Evolutionary conservation across 2,888 invertebrate species (phyloP), one percentile per base, ranked within the genome.

Genomic region (Schizotus pectinicornis): DNA sequence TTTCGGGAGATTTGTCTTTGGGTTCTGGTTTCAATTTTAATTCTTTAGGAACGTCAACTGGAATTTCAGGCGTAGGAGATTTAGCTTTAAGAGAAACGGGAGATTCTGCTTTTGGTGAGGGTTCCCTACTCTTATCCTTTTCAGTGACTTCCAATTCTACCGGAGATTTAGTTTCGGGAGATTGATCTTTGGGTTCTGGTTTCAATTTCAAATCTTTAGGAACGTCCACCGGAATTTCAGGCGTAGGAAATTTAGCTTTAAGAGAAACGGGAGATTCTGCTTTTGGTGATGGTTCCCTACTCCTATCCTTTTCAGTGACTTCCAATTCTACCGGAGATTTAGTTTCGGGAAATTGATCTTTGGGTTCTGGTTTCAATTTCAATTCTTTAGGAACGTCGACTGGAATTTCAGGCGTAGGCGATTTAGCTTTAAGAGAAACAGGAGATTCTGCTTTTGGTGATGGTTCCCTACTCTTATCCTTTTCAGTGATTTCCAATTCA

Each of bases 71-170:
- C 3, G 48, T 5, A n/a, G 47, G 52, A 36, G 36, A 12, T 45
- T 45, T 36, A 12, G 31, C 36, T 34, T 11, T 43, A 22, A 36
- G 50, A 7, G 34, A 14, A n/a, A n/a, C 14, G 13, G 9, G 13
- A 3, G 36, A 31, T 14, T 41, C 13, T 11, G 11, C 22, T 7
- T 11, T 1, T 31, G 42, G 30, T 42, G 42, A 7, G 11, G 42
- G 42, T 31, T 32, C 12, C 22, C 22, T 22, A 34, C 34, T 9
- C 14, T 11, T 35, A 45, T 63, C 57, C 36, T 70, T 71, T 34
- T 70, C 70, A 30, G 11, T 33, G n/a, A 12, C 32, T 47, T 43
- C n/a, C 7, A 33, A 11, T 3, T 51, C 52, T 1, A 33, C 6
- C 14, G 33, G 33, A 5, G 42, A 42, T 36, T 43, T 34, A 6